Evolutionary conservation across 2,888 invertebrate genomes (phyloP).

Genomic region (Polydrusus pterygomalis): DNA sequence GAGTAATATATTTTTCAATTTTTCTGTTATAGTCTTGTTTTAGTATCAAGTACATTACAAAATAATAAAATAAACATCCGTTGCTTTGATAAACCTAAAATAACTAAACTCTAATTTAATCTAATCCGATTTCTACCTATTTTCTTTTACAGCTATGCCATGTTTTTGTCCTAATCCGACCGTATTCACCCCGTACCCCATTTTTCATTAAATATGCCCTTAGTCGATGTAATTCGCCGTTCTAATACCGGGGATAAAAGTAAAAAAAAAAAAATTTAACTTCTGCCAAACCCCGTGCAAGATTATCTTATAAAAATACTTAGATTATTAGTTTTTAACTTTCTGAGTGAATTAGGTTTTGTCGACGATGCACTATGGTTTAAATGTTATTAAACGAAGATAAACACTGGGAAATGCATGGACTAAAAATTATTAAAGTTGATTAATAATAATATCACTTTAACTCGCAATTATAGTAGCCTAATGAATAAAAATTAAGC

Average conservation of each 20-base stretch:
- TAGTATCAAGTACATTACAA: too few relatives aligned
- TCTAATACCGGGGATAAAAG: conserved; percentile 10
- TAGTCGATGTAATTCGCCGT: background rate
- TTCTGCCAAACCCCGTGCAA: conserved; percentile 3
- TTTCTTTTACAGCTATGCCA: background rate
- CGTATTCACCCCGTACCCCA: background rate
- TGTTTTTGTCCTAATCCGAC: conserved; percentile 6
- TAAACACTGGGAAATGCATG: too few relatives aligned
- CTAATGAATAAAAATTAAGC: too few relatives aligned
- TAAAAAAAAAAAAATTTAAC: conserved; percentile 10
- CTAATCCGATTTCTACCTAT: background rate
- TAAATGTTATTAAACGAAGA: background rate
- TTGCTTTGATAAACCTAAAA: background rate
- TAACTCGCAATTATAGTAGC: too few relatives aligned
- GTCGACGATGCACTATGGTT: background rate
- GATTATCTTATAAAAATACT: conserved; percentile 5
- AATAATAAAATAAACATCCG: too few relatives aligned
- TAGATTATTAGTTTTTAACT: conserved; percentile 6
- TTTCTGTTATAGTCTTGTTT: too few relatives aligned
- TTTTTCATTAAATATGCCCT: conserved; percentile 13
- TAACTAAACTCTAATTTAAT: background rate
- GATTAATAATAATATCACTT: too few relatives aligned
- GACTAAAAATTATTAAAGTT: too few relatives aligned
- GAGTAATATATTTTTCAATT: too few relatives aligned
- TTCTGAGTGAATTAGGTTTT: background rate